Evolutionary conservation across 2,113 vertebrate genomes (phyloP).

Genomic region (Pygathrix nemaeus): DNA sequence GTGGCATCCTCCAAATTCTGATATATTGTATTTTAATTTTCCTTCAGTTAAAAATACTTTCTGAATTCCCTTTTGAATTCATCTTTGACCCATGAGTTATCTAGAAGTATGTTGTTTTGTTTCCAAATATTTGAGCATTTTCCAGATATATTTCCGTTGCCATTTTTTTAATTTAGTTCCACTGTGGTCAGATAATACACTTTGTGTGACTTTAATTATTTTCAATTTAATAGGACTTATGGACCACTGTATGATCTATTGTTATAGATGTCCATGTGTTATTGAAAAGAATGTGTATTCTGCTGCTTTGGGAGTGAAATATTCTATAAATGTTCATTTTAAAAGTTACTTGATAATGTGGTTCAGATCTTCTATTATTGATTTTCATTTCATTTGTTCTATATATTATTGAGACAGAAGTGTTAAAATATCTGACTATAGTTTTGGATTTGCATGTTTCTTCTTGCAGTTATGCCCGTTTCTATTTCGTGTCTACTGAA

Average conservation of each 20-base stretch:
- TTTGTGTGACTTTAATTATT: not conserved
- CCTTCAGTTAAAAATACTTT: not conserved
- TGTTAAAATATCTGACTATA: not conserved
- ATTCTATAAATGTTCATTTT: not conserved
- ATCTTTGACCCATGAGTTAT: not conserved
- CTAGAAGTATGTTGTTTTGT: not conserved
- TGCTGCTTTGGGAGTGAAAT: not conserved
- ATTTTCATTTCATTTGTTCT: slow-evolving; percentile 17
- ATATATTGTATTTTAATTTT: slow-evolving; percentile 3
- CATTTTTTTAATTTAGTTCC: not conserved
- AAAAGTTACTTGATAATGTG: not conserved
- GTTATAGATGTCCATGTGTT: not conserved
- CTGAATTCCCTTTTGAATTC: not conserved
- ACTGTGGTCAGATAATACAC: not conserved
- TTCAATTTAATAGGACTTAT: not conserved
- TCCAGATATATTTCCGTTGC: not conserved
- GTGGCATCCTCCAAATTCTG: not conserved
- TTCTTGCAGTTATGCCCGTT: not conserved
- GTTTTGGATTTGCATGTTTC: not conserved
- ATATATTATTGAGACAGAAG: not conserved
- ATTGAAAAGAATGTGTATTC: not conserved
- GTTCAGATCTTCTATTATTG: not conserved
- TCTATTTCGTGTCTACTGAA: not conserved
- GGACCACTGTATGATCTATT: not conserved
- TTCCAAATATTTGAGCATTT: slow-evolving; percentile 31